Percentiles rank a stretch among this genome's conserved stretches.
Evolutionary conservation across 2,888 invertebrate genomes (phyloP).

Genomic region (Pyrgus malvae): DNA sequence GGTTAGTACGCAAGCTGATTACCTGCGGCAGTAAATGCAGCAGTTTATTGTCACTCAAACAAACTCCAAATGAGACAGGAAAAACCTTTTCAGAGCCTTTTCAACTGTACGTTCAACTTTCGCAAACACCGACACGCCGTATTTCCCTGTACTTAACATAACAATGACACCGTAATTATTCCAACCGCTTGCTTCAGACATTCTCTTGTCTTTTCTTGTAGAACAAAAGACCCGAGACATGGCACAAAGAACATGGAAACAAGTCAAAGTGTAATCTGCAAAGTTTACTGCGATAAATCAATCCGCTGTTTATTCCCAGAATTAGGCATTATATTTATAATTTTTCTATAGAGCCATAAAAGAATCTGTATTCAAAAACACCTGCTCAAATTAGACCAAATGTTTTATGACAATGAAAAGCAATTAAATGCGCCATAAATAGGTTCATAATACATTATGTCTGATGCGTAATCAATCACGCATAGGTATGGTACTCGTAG

Average conservation of each 20-base stretch:
- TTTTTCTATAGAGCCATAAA: too few relatives aligned
- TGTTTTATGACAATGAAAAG: too few relatives aligned
- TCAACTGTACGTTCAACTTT: too few relatives aligned
- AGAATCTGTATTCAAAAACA: too few relatives aligned
- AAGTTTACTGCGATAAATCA: too few relatives aligned
- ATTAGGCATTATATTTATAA: too few relatives aligned
- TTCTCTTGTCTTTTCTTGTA: conserved; percentile 24
- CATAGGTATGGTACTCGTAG: too few relatives aligned
- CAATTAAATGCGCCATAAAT: too few relatives aligned
- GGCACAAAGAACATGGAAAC: conserved; percentile 38
- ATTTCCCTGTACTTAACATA: conserved; percentile 25
- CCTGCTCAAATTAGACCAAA: too few relatives aligned
- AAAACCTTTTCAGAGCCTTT: neutral
- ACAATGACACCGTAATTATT: conserved; percentile 25
- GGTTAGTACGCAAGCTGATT: neutral
- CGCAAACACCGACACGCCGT: neutral
- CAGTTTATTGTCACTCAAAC: neutral
- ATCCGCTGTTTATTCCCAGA: too few relatives aligned
- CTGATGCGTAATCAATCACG: too few relatives aligned
- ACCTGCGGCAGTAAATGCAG: neutral
- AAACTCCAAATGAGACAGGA: neutral
- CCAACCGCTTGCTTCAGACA: conserved; percentile 25
- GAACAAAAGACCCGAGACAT: conserved; percentile 37
- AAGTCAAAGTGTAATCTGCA: conserved; percentile 50
- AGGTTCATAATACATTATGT: too few relatives aligned